Percentiles rank a stretch among this genome's conserved stretches.
These are phyloP conservation scores for Indicator indicator DNA, from an alignment of 2,113 vertebrate genomes.

Conservation along the genomic window DNA sequence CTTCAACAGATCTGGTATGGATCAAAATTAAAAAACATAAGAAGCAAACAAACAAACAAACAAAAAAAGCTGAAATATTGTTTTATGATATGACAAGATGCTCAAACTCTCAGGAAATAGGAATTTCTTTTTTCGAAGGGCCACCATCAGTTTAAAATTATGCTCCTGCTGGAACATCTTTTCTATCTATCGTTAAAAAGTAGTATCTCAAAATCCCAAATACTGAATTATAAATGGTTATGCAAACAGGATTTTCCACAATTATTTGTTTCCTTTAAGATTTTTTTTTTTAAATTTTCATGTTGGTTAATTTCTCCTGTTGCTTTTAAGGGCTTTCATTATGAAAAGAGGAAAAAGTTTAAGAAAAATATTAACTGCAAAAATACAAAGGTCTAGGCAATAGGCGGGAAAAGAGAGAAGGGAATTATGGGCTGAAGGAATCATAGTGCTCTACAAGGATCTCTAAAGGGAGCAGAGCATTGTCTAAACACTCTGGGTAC, in stretches of 20 bases:
- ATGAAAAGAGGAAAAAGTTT: background rate
- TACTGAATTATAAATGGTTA: background rate
- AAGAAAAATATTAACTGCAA: background rate
- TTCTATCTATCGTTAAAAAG: background rate
- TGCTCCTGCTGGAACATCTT: background rate
- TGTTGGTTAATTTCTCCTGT: constrained; percentile 24
- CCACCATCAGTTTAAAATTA: background rate
- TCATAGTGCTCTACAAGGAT: background rate
- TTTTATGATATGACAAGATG: background rate
- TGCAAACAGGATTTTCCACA: background rate
- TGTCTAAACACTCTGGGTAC: background rate
- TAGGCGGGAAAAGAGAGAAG: background rate
- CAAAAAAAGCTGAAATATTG: background rate
- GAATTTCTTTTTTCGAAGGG: background rate
- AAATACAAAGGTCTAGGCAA: background rate
- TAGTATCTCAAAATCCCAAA: background rate
- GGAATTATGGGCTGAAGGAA: background rate
- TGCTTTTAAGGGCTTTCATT: constrained; percentile 6
- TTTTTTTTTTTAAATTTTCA: no score
- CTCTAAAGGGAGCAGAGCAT: background rate
- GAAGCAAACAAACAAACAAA: background rate
- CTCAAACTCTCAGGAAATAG: background rate
- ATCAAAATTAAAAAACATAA: background rate
- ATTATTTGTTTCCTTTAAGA: background rate
- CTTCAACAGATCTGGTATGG: background rate